Evolutionary conservation across 2,797 vertebrate species (phyloP).

Genomic region (Clarias laeviceps): DNA sequence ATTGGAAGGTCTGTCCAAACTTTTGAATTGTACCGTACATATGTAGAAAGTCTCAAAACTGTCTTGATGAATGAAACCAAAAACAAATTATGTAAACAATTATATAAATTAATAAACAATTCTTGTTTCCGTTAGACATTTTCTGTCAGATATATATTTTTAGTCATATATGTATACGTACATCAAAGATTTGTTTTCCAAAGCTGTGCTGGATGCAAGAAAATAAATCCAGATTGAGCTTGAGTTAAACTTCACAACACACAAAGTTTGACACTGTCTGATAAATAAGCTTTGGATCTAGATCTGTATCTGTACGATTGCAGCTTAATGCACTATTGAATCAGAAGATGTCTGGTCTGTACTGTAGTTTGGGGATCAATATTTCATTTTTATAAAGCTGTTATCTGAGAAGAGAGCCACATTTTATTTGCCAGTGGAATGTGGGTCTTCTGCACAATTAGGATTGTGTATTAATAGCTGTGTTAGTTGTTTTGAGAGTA

Average conservation of each 20-base stretch:
- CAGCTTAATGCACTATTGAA: conserved; percentile 6
- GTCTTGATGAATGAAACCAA: not conserved
- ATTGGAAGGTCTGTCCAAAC: too few relatives aligned
- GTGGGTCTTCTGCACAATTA: not conserved
- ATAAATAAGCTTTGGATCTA: not conserved
- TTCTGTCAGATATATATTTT: too few relatives aligned
- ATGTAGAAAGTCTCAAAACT: not conserved
- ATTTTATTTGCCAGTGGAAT: conserved; percentile 1
- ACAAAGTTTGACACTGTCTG: not conserved
- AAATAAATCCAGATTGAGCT: not conserved
- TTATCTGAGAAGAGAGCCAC: not conserved
- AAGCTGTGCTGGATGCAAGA: not conserved
- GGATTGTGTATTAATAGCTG: not conserved
- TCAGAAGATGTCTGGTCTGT: conserved; percentile 1
- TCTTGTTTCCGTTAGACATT: not conserved
- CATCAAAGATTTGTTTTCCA: not conserved
- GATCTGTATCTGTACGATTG: not conserved
- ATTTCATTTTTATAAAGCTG: conserved; percentile 16
- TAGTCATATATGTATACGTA: too few relatives aligned
- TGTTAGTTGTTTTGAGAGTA: not conserved
- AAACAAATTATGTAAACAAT: not conserved
- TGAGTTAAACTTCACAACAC: not conserved
- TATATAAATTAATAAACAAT: not conserved
- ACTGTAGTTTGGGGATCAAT: conserved; percentile 8
- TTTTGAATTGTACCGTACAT: too few relatives aligned